phyloP scores from a whole-genome alignment of 2,113 vertebrate species.

The Seriola aureovittata region DNA sequence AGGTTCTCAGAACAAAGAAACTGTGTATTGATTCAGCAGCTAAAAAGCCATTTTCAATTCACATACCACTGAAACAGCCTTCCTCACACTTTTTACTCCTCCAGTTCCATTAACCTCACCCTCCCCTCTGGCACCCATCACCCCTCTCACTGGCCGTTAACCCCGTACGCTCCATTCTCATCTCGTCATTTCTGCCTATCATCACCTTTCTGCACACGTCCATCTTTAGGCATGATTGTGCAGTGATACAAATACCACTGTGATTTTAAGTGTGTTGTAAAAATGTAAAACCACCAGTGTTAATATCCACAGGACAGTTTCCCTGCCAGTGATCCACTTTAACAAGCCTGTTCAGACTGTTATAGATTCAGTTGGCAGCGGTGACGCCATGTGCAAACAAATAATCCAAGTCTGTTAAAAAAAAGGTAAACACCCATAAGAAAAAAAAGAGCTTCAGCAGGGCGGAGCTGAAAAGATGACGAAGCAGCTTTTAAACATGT shows the following conservation, averaged over 20 bases:
- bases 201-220: slow-evolving; percentile 47
- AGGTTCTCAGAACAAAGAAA: slow-evolving; percentile 68
- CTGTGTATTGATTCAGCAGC: slow-evolving; percentile 71
- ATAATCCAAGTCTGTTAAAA: slow-evolving; percentile 58
- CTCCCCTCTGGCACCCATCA: slow-evolving; percentile 62
- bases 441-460: slow-evolving; percentile 35
- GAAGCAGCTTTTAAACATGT: slow-evolving; percentile 61
- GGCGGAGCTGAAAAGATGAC: slow-evolving; percentile 53
- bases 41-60: slow-evolving; percentile 85
- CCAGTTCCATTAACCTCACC: slow-evolving; percentile 83
- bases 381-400: slow-evolving; percentile 56
- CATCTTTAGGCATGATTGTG: slow-evolving; percentile 28
- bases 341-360: slow-evolving; percentile 51
- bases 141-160: slow-evolving; percentile 67
- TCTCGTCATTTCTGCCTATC: slow-evolving; percentile 72
- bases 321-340: slow-evolving; percentile 56
- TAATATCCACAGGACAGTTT: slow-evolving; percentile 32
- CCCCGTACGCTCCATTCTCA: slow-evolving; percentile 56
- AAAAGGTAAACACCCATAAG: slow-evolving; percentile 57
- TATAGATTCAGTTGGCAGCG: slow-evolving; percentile 60
- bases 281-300: slow-evolving; percentile 38
- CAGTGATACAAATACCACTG: not conserved
- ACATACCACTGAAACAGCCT: slow-evolving; percentile 78
- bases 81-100: slow-evolving; percentile 66
- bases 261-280: slow-evolving; percentile 44